phyloP scores from a whole-genome alignment of 2,113 vertebrate species.

The Ursus arctos region DNA sequence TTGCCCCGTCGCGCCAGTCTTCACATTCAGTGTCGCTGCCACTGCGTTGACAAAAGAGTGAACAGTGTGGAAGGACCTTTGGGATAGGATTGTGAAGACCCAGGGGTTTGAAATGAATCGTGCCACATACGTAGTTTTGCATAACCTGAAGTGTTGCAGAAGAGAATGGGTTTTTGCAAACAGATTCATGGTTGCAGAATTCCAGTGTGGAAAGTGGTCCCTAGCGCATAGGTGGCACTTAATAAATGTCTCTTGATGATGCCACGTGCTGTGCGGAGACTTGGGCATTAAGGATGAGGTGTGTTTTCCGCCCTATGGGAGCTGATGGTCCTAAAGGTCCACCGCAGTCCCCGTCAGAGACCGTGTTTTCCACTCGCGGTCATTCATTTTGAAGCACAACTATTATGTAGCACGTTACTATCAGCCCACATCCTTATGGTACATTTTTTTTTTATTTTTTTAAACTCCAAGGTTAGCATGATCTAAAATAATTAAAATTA shows the following conservation, averaged over 20 bases:
- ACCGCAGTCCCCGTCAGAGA: not conserved
- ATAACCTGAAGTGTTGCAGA: not conserved
- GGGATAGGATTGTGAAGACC: not conserved
- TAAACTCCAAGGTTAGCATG: conserved; percentile 68
- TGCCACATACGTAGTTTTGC: accelerated
- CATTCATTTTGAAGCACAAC: not conserved
- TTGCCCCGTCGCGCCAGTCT: accelerated
- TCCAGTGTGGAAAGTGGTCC: not conserved
- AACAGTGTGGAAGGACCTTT: not conserved
- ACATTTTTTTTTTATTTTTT: conserved; percentile 65
- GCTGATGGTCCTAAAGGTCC: not conserved
- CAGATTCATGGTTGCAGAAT: no score
- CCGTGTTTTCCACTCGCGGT: not conserved
- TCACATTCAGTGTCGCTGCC: not conserved
- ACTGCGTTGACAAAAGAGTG: not conserved
- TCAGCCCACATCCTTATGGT: conserved; percentile 62
- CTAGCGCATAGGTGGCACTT: not conserved
- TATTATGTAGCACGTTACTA: conserved; percentile 47
- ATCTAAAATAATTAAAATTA: conserved; percentile 83
- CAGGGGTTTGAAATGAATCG: not conserved
- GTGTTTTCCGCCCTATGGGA: not conserved
- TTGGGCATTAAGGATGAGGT: no score
- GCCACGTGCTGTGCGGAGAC: accelerated
- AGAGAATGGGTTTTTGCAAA: not conserved
- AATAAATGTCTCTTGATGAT: not conserved